Base-by-base conservation (phyloP, 2,888 invertebrate genomes). In the Aleiodes leptofemur region DNA sequence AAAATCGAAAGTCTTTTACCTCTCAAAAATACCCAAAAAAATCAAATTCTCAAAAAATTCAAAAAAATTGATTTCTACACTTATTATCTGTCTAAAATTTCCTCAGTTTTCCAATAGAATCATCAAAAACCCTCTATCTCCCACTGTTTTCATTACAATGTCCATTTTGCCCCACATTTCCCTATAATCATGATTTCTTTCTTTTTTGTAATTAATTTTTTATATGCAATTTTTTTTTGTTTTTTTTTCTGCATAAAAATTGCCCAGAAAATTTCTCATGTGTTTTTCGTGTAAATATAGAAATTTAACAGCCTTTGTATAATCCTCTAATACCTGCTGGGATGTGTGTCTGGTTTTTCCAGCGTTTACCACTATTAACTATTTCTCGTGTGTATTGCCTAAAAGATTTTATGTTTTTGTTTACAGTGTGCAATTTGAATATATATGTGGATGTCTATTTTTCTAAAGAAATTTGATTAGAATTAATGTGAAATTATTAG, bases 271-370 rank as follows among this genome's bases (percentile, higher is more conserved):
- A 43, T 9, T 48, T 64, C 3, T 64, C 1, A 55, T 16, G 14
- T 7, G 14, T 64, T 64, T 48, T 13, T 9, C 64, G 69, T 74
- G 48, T 74, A 61, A 74, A 61, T 74, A 59, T 74, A 69, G 61
- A 69, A 23, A 69, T 34, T 61, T 38, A 69, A 74, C 38, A 69
- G 59, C 61, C 61, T 69, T 48, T 64, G 69, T 74, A 38, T 61
- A 74, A 74, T 61, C 69, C 61, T 61, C 34, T 55, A 13, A 48
- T 11, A 61, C 8, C 34, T 23, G 23, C 43, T 23, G 43, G 61
- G 51, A 51, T 23, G 48, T 38, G 38, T 50, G 59, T 59, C 69
- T 64, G 61, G 69, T 74, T 69, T 69, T 61, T 43, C 14, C 64
- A 55, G 43, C 9, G 64, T 64, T 43, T 14, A 34, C 29, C 61